Evolutionary conservation across 1,140 invertebrate genomes (phyloP).

Genomic region (Acyrthosiphon pisum): DNA sequence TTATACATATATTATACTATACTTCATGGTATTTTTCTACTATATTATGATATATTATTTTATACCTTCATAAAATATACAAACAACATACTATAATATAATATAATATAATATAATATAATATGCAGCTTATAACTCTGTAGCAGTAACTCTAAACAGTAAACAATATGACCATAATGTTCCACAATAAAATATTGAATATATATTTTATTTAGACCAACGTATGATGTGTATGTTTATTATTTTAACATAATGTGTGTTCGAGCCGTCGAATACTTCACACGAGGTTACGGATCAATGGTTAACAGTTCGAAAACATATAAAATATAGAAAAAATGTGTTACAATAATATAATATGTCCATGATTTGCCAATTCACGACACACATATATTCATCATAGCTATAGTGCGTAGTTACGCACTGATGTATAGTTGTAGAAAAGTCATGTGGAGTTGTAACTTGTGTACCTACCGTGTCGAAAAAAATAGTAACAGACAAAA

Average conservation of each 20-base stretch:
- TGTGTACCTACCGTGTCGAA: not conserved
- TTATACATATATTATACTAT: too few relatives aligned
- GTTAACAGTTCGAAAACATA: slow-evolving; percentile 1
- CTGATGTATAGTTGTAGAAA: not conserved
- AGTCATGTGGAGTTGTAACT: not conserved
- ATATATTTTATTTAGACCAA: not conserved
- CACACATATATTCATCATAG: not conserved
- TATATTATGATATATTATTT: not conserved
- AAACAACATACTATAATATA: not conserved
- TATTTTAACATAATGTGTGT: not conserved
- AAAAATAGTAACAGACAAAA: not conserved
- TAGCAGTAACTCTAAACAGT: not conserved
- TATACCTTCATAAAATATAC: not conserved
- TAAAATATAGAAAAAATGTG: not conserved
- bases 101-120: not conserved
- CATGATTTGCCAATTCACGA: slow-evolving; percentile 38
- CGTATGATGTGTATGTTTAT: not conserved
- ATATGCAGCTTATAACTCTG: not conserved
- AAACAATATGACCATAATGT: not conserved
- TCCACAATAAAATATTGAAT: not conserved
- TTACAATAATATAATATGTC: not conserved
- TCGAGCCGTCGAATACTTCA: not conserved
- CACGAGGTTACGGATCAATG: slow-evolving; percentile 21
- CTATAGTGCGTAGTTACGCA: not conserved
- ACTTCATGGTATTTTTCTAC: not conserved